Evolutionary conservation across 2,888 invertebrate species (phyloP).

Genomic region (Acholoe squamosa): DNA sequence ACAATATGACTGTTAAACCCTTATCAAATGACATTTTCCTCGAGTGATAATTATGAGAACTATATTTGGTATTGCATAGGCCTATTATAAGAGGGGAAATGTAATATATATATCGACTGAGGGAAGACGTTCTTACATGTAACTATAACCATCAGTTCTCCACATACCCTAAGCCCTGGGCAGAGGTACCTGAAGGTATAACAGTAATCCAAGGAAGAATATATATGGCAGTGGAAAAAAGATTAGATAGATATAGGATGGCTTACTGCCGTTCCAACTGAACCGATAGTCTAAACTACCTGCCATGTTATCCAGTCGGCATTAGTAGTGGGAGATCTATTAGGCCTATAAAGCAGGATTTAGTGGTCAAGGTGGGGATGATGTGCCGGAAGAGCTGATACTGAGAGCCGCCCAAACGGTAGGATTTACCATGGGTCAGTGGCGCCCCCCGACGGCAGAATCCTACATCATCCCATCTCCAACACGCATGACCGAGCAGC

Average conservation of each 20-base stretch:
- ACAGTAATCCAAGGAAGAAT: too few relatives aligned
- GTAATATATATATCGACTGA: too few relatives aligned
- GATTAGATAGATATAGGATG: background rate
- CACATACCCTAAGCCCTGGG: too few relatives aligned
- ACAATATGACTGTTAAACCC: too few relatives aligned
- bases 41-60: too few relatives aligned
- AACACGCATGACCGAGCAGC: constrained; percentile 52
- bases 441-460: background rate
- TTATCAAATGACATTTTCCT: too few relatives aligned
- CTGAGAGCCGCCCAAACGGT: constrained; percentile 38
- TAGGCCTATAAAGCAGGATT: constrained; percentile 31
- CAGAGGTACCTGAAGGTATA: too few relatives aligned
- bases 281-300: background rate
- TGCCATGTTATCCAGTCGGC: background rate
- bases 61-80: too few relatives aligned
- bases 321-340: constrained; percentile 24
- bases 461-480: constrained; percentile 53
- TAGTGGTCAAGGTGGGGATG: constrained; percentile 34
- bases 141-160: too few relatives aligned
- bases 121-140: too few relatives aligned
- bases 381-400: constrained; percentile 25
- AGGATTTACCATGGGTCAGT: constrained; percentile 39
- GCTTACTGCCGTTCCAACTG: background rate
- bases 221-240: background rate
- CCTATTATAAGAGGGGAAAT: too few relatives aligned